phyloP scores from a whole-genome alignment of 2,113 vertebrate genomes.

The Gobiocypris rarus region DNA sequence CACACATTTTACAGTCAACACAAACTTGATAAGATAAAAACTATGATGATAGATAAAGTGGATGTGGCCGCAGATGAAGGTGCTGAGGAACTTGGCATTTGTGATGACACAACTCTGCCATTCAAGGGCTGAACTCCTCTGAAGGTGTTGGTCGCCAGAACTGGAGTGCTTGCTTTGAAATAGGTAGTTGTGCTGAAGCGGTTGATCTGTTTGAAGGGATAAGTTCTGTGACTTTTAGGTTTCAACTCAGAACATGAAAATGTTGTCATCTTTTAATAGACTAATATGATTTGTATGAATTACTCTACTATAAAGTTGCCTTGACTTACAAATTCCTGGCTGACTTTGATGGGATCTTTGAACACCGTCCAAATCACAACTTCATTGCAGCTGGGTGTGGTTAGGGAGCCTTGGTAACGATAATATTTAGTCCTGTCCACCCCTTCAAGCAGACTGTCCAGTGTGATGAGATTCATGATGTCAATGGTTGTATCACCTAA shows the following conservation, averaged over 20 bases:
- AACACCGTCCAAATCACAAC: slow-evolving; percentile 79
- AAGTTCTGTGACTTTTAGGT: not conserved
- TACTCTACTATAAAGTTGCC: not conserved
- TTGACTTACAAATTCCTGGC: slow-evolving; percentile 65
- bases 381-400: slow-evolving; percentile 71
- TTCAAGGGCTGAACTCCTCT: slow-evolving; percentile 57
- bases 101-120: slow-evolving; percentile 48
- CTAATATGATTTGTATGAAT: not conserved
- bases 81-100: not conserved
- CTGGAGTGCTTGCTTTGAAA: not conserved
- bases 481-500: not conserved
- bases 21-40: not conserved
- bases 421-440: slow-evolving; percentile 72
- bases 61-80: not conserved
- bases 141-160: slow-evolving; percentile 53
- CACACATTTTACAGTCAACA: not conserved
- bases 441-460: slow-evolving; percentile 67
- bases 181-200: slow-evolving; percentile 58
- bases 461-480: slow-evolving; percentile 55
- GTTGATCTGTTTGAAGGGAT: slow-evolving; percentile 63
- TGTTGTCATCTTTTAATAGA: not conserved
- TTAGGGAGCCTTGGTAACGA: slow-evolving; percentile 78
- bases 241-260: not conserved
- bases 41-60: not conserved
- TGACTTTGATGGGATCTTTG: slow-evolving; percentile 71